phyloP scores from a whole-genome alignment of 2,888 invertebrate species.

The Leptogaster cylindrica region DNA sequence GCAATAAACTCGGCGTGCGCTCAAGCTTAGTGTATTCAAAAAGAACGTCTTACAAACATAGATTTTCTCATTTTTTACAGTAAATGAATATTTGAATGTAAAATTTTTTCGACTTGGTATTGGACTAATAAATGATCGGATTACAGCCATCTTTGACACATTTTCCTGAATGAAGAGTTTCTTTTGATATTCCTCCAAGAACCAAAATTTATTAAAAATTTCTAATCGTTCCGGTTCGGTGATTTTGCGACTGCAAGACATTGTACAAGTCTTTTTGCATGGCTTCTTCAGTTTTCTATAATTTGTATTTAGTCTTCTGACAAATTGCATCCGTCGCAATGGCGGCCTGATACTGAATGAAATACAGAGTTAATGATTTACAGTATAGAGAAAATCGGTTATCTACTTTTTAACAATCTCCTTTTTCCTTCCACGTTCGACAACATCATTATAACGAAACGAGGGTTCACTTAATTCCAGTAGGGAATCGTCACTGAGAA shows the following conservation, averaged over 20 bases:
- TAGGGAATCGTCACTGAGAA: too few relatives aligned
- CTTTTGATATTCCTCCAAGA: neutral
- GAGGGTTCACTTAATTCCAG: too few relatives aligned
- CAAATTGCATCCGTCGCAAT: too few relatives aligned
- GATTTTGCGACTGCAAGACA: neutral
- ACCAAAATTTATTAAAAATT: neutral
- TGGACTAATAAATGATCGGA: neutral
- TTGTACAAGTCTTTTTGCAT: neutral
- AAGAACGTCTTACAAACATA: neutral
- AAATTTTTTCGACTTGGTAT: neutral
- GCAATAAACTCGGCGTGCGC: neutral
- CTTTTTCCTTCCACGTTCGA: too few relatives aligned
- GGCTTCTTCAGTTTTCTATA: neutral
- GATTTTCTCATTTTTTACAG: neutral
- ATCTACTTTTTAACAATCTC: too few relatives aligned
- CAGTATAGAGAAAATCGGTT: too few relatives aligned
- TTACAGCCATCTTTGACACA: neutral
- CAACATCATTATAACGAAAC: too few relatives aligned
- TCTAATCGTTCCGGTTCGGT: neutral
- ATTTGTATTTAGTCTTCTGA: too few relatives aligned
- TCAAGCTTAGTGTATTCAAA: neutral
- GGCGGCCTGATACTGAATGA: too few relatives aligned
- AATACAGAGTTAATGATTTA: too few relatives aligned
- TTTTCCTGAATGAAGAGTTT: neutral
- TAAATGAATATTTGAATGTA: neutral